Evolutionary conservation across 2,888 invertebrate genomes (phyloP).

Genomic region (Himalopsyche anomala): DNA sequence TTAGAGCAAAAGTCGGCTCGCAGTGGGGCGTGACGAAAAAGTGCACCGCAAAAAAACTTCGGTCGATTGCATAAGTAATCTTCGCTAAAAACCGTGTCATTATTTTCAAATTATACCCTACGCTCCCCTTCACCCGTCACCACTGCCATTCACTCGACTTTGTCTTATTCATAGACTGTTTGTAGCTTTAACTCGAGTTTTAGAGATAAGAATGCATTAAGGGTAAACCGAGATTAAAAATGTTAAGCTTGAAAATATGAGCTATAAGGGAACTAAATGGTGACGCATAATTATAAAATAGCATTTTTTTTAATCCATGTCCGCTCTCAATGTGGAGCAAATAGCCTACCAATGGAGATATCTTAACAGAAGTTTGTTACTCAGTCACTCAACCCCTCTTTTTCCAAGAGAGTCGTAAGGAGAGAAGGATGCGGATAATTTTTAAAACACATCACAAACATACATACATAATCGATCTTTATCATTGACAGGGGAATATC

Average conservation of each 20-base stretch:
- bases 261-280: neutral
- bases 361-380: too few species aligned
- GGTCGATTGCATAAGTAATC: constrained; percentile 64
- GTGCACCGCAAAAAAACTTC: constrained; percentile 44
- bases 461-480: too few species aligned
- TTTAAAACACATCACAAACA: too few species aligned
- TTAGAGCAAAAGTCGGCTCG: constrained; percentile 60
- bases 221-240: neutral
- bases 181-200: neutral
- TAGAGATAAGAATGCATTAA: neutral
- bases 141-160: constrained; percentile 15
- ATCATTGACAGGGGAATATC: too few species aligned
- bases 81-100: constrained; percentile 61
- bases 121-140: constrained; percentile 45
- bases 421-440: too few species aligned
- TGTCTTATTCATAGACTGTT: constrained; percentile 20
- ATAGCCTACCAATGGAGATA: too few species aligned
- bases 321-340: too few species aligned
- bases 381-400: too few species aligned
- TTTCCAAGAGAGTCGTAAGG: too few species aligned
- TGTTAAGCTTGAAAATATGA: neutral
- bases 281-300: neutral
- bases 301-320: too few species aligned
- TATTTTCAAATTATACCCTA: constrained; percentile 63
- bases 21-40: constrained; percentile 51